Base-by-base conservation (phyloP, 2,888 invertebrate genomes). In the Orchesellides sinensis region DNA sequence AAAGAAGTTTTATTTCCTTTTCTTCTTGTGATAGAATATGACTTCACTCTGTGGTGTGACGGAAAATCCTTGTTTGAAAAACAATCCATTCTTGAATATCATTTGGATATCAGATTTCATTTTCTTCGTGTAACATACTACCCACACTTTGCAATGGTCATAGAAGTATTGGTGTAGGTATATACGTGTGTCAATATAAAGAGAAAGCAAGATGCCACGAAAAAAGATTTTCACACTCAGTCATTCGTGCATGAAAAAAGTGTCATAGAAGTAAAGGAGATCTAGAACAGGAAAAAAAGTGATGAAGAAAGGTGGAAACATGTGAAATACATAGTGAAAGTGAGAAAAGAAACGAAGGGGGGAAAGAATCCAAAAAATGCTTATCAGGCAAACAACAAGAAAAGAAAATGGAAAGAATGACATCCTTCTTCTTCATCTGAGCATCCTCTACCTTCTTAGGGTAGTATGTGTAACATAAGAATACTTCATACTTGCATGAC, bases 201-300 rank as follows among this genome's bases (percentile, higher is more conserved):
- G 45, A 29, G 54, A 35, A 32, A 66, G 77, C 29, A 70, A 70
- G 35, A 40, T 70, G 52, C 68, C 29, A 35, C 29, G 45, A 61
- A 29, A 63, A 63, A 65, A 35, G 54, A 79, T 79, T 78, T 79
- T 63, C 61, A 70, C 78, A 79, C 70, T 79, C 32, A 61, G 63
- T 14, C 70, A 79, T 69, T 47, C 78, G 70, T 52, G 70, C 78
- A 79, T 79, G 78, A 79, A 63, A 49, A 78, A 63, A 79, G 78
- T 70, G 63, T 78, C 78, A 49, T 32, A 69, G 54, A 61, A 78
- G 61, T 47, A 68, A 61, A 54, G 4, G 49, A 47, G 56, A 54
- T 35, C 45, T 49, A 65, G 52, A 47, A n/a, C 54, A 66, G 32
- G 32, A 25, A 77, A 77, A 17, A 27, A 59, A 63, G 47, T 29